Evolutionary conservation across 37 sponge, comb jelly and placozoan species (phyloP), one percentile per base, ranked within the genome.

Genomic region (Crambe crambe): DNA sequence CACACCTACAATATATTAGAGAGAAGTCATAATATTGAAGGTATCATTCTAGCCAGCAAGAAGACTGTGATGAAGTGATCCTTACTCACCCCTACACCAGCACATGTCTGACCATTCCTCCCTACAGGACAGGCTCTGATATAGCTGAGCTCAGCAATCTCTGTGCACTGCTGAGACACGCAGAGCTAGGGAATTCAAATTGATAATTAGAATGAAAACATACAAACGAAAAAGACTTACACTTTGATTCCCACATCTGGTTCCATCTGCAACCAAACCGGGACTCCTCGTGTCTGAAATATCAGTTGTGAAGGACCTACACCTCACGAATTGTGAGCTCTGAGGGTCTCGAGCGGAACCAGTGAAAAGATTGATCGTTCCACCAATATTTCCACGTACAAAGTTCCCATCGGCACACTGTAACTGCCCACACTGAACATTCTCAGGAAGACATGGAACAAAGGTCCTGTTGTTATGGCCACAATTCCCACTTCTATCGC

Each of bases 241-340:
- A 72, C 17, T 54, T 17, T 82, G 56, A 51, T 59, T 57, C 20
- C 81, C 85, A 76, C 90, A 89, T 40, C 26, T 84, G 3, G 75
- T 75, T 20, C 90, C 90, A 60, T 89, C 85, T 37, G 40, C 38
- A 4, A 89, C 90, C 22, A 89, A 70, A 6, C 90, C 90, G 0
- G 87, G 88, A 35, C 43, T 77, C 12, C 69, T 40, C 2, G 65
- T 60, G 39, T 89, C 85, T 3, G 80, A 26, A 47, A 85, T 38
- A 20, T 26, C 41, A 25, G 77, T 42, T 9, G 76, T 76, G 80
- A 84, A 84, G 37, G 81, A 56, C 26, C 76, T 68, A 60, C 51
- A 79, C 15, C 6, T 25, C 25, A 1, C 22, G 56, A 27, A 61
- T 42, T 17, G 0, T 6, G 60, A 43, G 15, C 40, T 20, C n/a